Evolutionary conservation across 2,113 vertebrate species (phyloP), one percentile per base, ranked within the genome.

Genomic region (Festucalex cinctus): DNA sequence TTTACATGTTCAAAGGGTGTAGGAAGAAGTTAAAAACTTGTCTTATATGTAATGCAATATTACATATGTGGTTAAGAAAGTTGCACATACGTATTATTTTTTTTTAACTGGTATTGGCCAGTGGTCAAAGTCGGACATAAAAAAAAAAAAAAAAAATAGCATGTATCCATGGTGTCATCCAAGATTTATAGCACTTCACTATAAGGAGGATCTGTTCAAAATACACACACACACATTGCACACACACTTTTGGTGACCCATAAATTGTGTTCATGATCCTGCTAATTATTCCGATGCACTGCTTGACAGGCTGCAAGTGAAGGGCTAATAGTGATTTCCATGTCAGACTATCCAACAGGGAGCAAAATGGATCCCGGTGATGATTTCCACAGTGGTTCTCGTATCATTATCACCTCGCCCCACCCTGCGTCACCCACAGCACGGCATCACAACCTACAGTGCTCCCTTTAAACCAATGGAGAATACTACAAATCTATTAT

Each of bases 201-300:
- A 17, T 19, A 17, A 44, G 22, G 59, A 62, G 16, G 20, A 68
- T 70, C 43, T 70, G 68, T 71, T 65, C 7, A 22, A 43, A 16
- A 26, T 6, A 24, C 37, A 41, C 60, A 44, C 17, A 36, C 53
- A 53, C 24, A 0, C 37, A 19, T 32, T 17, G 2, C 64, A 44
- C 69, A 54, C 72, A 68, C 62, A 51, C 59, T 63, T 77, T 80
- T 83, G 80, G 78, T 87, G 89, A 92, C 87, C 89, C 85, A 87
- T 87, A 90, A 89, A 92, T 91, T 91, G 85, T 82, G 77, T 85
- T 85, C 78, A 82, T 89, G 88, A 91, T 90, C 89, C 85, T 80
- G 87, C 87, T 93, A 91, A 92, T 93, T 93, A 92, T 91, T 90
- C 87, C 83, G 85, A 88, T 90, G 88, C 90, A 82, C 90, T 88